Base-by-base conservation (phyloP, 2,888 invertebrate species). In the Chalcosyrphus nemorum region DNA sequence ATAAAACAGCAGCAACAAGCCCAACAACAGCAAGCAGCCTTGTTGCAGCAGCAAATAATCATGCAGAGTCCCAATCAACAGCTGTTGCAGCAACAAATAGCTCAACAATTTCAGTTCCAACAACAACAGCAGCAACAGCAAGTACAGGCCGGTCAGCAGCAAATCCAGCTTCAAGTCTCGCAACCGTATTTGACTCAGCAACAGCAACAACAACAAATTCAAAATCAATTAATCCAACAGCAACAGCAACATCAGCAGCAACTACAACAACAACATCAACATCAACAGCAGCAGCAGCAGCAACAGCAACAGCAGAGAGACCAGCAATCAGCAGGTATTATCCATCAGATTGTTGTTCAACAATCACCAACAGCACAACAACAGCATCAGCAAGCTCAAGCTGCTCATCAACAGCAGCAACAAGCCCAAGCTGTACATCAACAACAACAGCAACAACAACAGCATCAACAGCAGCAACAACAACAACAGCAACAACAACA, bases 231-330 rank as follows among this genome's bases (percentile, higher is more conserved):
- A 74, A 93, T 93, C 2, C 90, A 92, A 54, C 88, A 88, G 13
- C 89, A 89, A 24, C 88, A 87, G 75, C 87, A 87, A 54, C 89
- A 87, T 41, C 87, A 78, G 50, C 88, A 87, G 13, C 86, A 87
- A 35, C 89, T 87, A 72, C 89, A 90, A 77, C 89, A 87, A 86
- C 87, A 90, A 74, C 87, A 87, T 4, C 86, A 86, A 4, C 87
- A 87, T 6, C 86, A 86, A 6, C 29, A 87, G 66, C 54, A 88
- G 78, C 90, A 90, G 70, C 89, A 89, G 6, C 91, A 90, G 9
- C 90, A 90, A 43, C 92, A 91, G 72, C 91, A 91, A 77, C 93
- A 93, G 68, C 93, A 92, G 77, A 92, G 93, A 86, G 94, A 93
- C 72, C 94, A 93, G 68, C 93, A 93, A 81, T 93, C 93, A 63